Evolutionary conservation across 1,140 invertebrate species (phyloP).

Genomic region (Macrotrachela quadricornifera): DNA sequence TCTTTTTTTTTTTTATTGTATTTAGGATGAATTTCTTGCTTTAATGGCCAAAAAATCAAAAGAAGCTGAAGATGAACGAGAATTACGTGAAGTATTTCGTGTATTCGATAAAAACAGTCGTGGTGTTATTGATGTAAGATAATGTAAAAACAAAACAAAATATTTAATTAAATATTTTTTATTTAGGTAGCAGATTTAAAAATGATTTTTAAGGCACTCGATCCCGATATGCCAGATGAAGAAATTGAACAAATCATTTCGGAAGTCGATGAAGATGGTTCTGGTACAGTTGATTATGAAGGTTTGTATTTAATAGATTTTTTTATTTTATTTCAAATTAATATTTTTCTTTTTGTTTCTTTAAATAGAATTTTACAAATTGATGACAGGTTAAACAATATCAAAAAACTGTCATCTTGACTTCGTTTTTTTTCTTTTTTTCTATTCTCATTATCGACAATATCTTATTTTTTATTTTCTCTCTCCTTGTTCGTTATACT

Average conservation of each 20-base stretch:
- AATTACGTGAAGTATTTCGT: slow-evolving; percentile 29
- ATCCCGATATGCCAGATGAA: slow-evolving; percentile 29
- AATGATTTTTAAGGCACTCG: slow-evolving; percentile 27
- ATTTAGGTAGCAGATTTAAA: slow-evolving; percentile 3
- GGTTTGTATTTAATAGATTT: slow-evolving; percentile 16
- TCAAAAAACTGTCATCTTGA: too few species aligned
- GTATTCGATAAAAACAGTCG: slow-evolving; percentile 29
- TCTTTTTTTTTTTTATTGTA: slow-evolving; percentile 11
- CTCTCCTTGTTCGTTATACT: too few species aligned
- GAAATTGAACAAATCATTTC: slow-evolving; percentile 32
- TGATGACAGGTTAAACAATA: not conserved
- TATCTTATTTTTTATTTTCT: too few species aligned
- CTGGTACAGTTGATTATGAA: slow-evolving; percentile 31
- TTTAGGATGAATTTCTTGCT: slow-evolving; percentile 25
- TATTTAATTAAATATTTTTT: not conserved
- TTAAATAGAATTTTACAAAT: not conserved
- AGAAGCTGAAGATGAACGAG: slow-evolving; percentile 29
- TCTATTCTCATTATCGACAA: too few species aligned
- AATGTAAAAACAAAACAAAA: slow-evolving; percentile 23
- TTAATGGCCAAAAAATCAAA: slow-evolving; percentile 24
- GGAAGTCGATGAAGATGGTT: slow-evolving; percentile 30
- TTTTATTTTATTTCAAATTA: not conserved
- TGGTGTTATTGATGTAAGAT: slow-evolving; percentile 23
- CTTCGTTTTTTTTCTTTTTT: too few species aligned
- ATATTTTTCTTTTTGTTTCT: not conserved